Conservation (phyloP, 2,113 vertebrate genomes). For the Baryphthengus martii region DNA sequence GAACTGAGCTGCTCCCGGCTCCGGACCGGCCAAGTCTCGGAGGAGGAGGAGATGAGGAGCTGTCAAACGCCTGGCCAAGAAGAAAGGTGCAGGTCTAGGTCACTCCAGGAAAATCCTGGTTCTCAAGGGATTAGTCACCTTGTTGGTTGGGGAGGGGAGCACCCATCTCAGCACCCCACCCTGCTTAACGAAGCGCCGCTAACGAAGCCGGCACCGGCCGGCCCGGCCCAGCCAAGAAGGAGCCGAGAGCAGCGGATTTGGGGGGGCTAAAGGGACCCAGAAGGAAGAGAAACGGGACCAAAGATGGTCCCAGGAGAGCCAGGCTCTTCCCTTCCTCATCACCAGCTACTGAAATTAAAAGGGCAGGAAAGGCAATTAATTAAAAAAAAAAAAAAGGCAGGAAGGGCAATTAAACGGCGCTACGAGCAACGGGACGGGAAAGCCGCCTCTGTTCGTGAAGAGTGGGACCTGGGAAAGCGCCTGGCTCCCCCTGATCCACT, state of each 20-base stretch:
- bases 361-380: background rate
- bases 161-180: background rate
- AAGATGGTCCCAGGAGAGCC: background rate
- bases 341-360: rapidly evolving
- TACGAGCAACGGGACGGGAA: background rate
- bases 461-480: background rate
- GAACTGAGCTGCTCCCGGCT: rapidly evolving
- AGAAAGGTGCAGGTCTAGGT: background rate
- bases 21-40: rapidly evolving
- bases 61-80: background rate
- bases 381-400: background rate
- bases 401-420: background rate
- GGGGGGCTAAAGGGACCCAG: background rate
- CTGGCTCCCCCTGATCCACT: background rate
- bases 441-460: rapidly evolving
- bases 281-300: background rate
- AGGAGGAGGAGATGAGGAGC: background rate
- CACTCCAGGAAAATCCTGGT: background rate
- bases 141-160: rapidly evolving
- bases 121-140: background rate
- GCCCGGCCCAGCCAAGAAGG: background rate
- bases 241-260: rapidly evolving
- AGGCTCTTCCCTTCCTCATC: background rate
- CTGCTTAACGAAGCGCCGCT: rapidly evolving
- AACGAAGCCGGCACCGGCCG: rapidly evolving